phyloP scores from a whole-genome alignment of 2,888 invertebrate genomes.

The Lasioglossum figueresi region DNA sequence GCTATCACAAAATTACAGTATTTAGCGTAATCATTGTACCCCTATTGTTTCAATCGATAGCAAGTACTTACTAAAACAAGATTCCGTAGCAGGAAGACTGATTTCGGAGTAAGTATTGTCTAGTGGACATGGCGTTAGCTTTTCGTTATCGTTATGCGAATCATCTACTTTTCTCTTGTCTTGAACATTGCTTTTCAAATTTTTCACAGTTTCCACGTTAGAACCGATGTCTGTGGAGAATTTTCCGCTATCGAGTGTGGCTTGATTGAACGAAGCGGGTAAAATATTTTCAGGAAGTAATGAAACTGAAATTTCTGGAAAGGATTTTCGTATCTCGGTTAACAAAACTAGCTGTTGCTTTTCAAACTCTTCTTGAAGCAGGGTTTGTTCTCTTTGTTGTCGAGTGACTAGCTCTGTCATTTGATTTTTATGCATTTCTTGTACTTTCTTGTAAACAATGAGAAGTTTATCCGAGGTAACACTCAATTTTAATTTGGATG shows the following conservation, averaged over 20 bases:
- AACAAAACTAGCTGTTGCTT: conserved; percentile 87
- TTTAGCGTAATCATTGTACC: conserved; percentile 3
- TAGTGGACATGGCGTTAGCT: conserved; percentile 25
- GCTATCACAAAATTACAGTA: background rate
- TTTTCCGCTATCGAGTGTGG: background rate
- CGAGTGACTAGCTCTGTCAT: conserved; percentile 87
- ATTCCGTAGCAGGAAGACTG: conserved; percentile 4
- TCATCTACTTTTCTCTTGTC: conserved; percentile 4
- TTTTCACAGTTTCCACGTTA: conserved; percentile 17
- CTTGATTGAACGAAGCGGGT: conserved; percentile 5
- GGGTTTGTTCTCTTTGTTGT: conserved; percentile 87
- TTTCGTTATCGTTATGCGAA: conserved; percentile 17
- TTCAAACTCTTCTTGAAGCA: conserved; percentile 88
- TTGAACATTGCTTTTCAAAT: conserved; percentile 12
- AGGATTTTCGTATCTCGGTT: conserved; percentile 82
- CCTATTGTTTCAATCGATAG: background rate
- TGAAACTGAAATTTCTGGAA: conserved; percentile 74
- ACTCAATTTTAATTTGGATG: conserved; percentile 70
- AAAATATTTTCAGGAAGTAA: conserved; percentile 59
- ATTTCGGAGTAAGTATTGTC: conserved; percentile 39
- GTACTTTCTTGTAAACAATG: conserved; percentile 84
- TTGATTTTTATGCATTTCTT: conserved; percentile 88
- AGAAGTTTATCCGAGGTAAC: conserved; percentile 78
- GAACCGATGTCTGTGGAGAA: background rate
- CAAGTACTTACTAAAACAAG: conserved; percentile 27